A percentile compares a stretch with the other conserved stretches of the same genome.
Conservation (phyloP, 2,113 vertebrate species). For the Coptodon rendalli region DNA sequence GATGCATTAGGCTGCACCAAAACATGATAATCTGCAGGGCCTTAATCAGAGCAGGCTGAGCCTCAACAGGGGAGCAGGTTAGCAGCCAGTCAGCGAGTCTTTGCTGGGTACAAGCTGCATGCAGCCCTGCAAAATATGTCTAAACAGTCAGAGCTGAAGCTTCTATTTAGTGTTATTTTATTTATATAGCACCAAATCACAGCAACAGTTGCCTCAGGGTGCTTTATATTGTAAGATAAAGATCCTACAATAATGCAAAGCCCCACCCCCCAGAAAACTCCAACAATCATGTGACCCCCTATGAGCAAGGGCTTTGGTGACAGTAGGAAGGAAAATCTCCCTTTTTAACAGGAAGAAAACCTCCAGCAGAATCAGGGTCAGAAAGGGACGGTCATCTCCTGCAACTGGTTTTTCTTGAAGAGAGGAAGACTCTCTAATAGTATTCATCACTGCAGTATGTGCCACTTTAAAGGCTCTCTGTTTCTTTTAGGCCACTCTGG, state of each 20-base stretch:
- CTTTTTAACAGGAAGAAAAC: neutral
- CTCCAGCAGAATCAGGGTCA: neutral
- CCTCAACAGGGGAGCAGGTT: neutral
- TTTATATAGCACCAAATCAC: neutral
- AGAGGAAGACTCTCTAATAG: neutral
- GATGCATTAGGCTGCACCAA: conserved; percentile 29
- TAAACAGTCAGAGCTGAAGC: neutral
- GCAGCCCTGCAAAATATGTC: neutral
- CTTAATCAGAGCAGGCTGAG: conserved; percentile 31
- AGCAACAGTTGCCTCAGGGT: neutral
- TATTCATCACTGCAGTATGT: neutral
- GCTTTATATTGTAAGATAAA: neutral
- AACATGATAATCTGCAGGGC: conserved; percentile 41
- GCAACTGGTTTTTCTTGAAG: neutral
- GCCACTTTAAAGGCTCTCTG: neutral
- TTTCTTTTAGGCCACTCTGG: neutral
- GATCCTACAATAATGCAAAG: neutral
- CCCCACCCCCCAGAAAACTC: no score
- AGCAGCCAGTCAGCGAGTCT: neutral
- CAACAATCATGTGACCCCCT: neutral
- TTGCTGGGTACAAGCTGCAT: neutral
- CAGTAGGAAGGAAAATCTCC: neutral
- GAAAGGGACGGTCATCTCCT: neutral
- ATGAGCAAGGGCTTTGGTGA: neutral
- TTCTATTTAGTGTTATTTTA: neutral